Evolutionary conservation across 2,113 vertebrate species (phyloP), one percentile per base, ranked within the genome.

Genomic region (Phoxinus phoxinus): DNA sequence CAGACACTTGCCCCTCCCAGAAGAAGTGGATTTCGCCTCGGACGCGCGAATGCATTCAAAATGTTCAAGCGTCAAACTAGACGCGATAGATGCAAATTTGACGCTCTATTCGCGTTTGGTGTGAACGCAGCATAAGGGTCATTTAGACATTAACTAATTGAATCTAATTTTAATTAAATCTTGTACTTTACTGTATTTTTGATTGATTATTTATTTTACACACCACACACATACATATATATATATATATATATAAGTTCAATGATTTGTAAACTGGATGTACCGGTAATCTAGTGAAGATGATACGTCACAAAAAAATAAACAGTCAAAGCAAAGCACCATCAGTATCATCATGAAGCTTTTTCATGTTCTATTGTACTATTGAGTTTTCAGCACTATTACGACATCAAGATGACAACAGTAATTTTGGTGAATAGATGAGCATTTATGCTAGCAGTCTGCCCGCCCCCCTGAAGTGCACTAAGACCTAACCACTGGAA

Each of bases 401-500:
- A 69, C 1, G 27, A 53, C 44, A 69, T 69, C 59, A 69, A 69
- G 80, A 82, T 82, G 44, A 82, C 61, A 82, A 82, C 27, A 48
- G 63, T 69, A 69, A 82, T 82, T 65, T 69, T 82, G 44, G 27
- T 77, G 74, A 77, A 53, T 53, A 56, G 74, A 56, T 56, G 48
- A 63, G 58, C 58, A 79, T 79, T 79, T 41, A 25, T 65, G 58
- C 3, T 65, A 27, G 78, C n/a, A 81, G 53, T 46, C 78, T 65
- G 37, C 78, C 48, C n/a, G 1, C 37, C 59, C 23, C 23, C 78
- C 58, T 53, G 46, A 69, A 69, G 63, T 35, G 63, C 63, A 53
- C 27, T 32, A 48, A 51, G 61, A 82, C 80, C 46, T 58, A 83
- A 83, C 81, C 19, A 72, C 48, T 83, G 81, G 48, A 58, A 72